Conservation (phyloP, 37 sponge, comb jelly and placozoan species). For the Beroe ovata region DNA sequence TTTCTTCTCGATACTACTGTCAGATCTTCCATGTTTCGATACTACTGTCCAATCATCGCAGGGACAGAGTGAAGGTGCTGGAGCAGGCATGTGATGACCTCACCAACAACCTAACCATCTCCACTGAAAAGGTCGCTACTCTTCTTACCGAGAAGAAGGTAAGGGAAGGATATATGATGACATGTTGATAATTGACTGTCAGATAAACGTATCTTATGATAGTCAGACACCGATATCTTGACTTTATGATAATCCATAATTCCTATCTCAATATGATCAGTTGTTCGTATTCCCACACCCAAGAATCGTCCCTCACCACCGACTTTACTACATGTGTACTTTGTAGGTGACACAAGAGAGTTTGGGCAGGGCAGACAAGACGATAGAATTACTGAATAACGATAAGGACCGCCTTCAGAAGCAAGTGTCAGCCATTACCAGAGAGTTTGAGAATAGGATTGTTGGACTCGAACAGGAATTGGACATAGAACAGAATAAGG, state of each 20-base stretch:
- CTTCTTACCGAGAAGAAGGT: slow-evolving; percentile 57
- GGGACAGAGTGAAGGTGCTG: slow-evolving; percentile 51
- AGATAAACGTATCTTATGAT: too few relatives aligned
- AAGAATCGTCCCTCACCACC: too few relatives aligned
- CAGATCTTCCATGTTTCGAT: too few relatives aligned
- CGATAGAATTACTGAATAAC: slow-evolving; percentile 45
- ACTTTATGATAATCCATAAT: too few relatives aligned
- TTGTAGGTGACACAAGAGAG: slow-evolving; percentile 50
- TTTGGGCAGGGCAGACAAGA: slow-evolving; percentile 59
- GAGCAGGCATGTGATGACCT: slow-evolving; percentile 43
- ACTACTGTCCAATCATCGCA: not conserved
- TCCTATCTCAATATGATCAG: too few relatives aligned
- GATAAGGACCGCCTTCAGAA: slow-evolving; percentile 39
- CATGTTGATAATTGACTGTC: too few relatives aligned
- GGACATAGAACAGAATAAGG: slow-evolving; percentile 43
- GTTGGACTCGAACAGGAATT: slow-evolving; percentile 44
- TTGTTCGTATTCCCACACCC: too few relatives aligned
- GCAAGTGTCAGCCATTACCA: slow-evolving; percentile 20
- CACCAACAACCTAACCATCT: slow-evolving; percentile 35
- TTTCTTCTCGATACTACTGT: too few relatives aligned
- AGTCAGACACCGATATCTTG: too few relatives aligned
- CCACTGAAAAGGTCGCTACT: slow-evolving; percentile 3
- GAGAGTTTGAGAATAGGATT: slow-evolving; percentile 47
- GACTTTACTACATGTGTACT: too few relatives aligned
- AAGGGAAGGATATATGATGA: too few relatives aligned